These are phyloP conservation scores for Elgonia sp. DNA, from an alignment of 2,888 invertebrate species.

Conservation along the genomic window DNA sequence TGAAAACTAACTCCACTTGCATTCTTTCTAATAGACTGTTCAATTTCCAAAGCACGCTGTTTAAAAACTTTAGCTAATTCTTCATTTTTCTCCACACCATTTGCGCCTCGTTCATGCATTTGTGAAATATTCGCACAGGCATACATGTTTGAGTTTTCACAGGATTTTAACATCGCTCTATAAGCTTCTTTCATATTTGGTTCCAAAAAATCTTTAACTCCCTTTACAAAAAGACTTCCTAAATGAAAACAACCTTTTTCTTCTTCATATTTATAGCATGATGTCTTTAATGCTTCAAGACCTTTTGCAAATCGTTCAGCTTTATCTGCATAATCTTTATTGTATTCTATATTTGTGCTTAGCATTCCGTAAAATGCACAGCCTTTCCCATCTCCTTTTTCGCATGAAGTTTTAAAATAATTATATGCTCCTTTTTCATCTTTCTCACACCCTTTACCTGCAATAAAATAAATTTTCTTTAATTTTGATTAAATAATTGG, in stretches of 20 bases:
- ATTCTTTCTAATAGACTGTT: conserved; percentile 89
- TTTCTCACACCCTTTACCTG: conserved; percentile 81
- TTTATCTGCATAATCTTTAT: conserved; percentile 60
- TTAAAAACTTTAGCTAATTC: conserved; percentile 92
- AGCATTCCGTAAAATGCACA: conserved; percentile 87
- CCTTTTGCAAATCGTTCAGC: conserved; percentile 83
- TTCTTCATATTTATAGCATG: conserved; percentile 87
- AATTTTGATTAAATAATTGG: no score
- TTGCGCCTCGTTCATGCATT: conserved; percentile 88
- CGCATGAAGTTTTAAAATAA: conserved; percentile 89
- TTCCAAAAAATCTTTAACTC: conserved; percentile 81
- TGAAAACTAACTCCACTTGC: conserved; percentile 57
- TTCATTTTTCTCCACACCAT: conserved; percentile 92
- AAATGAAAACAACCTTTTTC: conserved; percentile 93
- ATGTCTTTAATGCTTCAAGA: conserved; percentile 87
- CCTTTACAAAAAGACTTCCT: conserved; percentile 89
- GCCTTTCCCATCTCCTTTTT: conserved; percentile 91
- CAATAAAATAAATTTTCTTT: conserved; percentile 8
- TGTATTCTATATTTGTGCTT: background rate
- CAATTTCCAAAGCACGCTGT: conserved; percentile 91
- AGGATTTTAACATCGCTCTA: conserved; percentile 92
- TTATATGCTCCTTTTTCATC: conserved; percentile 69
- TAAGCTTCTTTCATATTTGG: conserved; percentile 94
- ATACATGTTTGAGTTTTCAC: conserved; percentile 94
- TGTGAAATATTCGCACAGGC: conserved; percentile 94